These are phyloP conservation scores for Euphonia xanthogaster DNA, from an alignment of 2,797 vertebrate species.

Conservation along the genomic window DNA sequence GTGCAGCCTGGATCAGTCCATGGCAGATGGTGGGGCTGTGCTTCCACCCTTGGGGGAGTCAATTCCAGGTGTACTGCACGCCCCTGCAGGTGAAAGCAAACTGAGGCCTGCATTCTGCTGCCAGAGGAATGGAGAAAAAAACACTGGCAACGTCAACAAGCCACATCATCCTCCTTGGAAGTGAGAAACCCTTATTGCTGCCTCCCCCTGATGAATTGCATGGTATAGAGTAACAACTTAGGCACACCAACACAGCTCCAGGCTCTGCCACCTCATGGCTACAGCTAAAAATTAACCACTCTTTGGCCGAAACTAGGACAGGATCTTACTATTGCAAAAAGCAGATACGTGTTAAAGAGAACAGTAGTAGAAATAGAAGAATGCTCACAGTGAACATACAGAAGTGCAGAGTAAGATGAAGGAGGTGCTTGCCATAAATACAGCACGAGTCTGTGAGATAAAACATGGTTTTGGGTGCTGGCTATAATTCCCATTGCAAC, in stretches of 20 bases:
- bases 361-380: not conserved
- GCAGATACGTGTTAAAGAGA: not conserved
- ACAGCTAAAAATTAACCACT: not conserved
- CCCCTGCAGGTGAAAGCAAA: not conserved
- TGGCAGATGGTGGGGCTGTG: not conserved
- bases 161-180: not conserved
- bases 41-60: not conserved
- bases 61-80: rapidly evolving
- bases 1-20: not conserved
- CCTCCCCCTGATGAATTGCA: not conserved
- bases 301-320: not conserved
- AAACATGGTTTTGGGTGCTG: not conserved
- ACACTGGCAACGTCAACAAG: rapidly evolving
- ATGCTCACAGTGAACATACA: not conserved
- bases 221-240: no score
- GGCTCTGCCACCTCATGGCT: not conserved
- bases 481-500: not conserved
- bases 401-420: not conserved
- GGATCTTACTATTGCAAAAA: not conserved
- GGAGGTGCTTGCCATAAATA: not conserved
- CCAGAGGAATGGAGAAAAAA: not conserved
- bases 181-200: not conserved
- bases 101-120: not conserved
- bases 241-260: not conserved
- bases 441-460: not conserved